These are phyloP conservation scores for Agrochola litura DNA, from an alignment of 2,888 invertebrate species.

Conservation along the genomic window DNA sequence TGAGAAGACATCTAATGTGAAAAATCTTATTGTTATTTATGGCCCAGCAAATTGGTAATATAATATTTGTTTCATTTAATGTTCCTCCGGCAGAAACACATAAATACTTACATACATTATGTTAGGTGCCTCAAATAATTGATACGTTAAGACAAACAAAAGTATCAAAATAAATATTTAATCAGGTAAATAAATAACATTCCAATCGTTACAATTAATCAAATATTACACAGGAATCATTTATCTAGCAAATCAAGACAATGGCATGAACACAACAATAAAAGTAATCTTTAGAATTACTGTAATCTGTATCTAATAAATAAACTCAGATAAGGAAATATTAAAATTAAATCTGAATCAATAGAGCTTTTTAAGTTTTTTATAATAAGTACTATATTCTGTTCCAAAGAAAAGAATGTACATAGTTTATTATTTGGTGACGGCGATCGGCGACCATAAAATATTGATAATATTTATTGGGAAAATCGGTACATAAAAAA, in stretches of 20 bases:
- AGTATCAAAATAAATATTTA: conserved; percentile 11
- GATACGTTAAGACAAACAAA: not conserved
- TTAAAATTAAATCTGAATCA: not conserved
- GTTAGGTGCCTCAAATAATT: conserved; percentile 2
- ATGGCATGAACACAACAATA: conserved; percentile 16
- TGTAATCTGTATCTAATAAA: conserved; percentile 1
- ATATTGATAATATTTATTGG: no score
- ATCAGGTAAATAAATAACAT: conserved; percentile 37
- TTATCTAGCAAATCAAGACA: conserved; percentile 42
- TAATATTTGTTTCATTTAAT: not conserved
- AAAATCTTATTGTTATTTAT: not conserved
- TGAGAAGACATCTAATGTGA: not conserved
- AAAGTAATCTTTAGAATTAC: conserved; percentile 26
- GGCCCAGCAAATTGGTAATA: not conserved
- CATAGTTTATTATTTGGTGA: no score
- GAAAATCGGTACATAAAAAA: not conserved
- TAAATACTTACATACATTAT: not conserved
- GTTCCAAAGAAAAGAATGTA: not conserved
- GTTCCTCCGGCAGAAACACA: not conserved
- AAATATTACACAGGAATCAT: conserved; percentile 14
- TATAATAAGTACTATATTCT: not conserved
- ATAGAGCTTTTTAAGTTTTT: not conserved
- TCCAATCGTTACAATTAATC: conserved; percentile 38
- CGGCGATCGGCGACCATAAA: no score
- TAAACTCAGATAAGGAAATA: conserved; percentile 14